Evolutionary conservation across 2,113 vertebrate genomes (phyloP), one percentile per base, ranked within the genome.

Genomic region (Thalassoma bifasciatum): DNA sequence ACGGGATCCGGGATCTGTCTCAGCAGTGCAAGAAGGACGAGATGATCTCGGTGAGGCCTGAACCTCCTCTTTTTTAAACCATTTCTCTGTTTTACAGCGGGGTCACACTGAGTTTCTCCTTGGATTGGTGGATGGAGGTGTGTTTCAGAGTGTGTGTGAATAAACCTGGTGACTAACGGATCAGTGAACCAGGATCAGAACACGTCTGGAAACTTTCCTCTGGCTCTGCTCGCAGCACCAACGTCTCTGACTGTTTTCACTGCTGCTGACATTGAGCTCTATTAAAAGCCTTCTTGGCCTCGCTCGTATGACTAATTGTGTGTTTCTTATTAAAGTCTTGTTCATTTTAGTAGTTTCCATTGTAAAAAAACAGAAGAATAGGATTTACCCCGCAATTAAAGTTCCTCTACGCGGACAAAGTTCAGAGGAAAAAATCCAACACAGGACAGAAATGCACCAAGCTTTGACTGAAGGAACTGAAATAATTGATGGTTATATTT

Each of bases 1-100:
- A 95, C 53, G 98, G 98, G 66, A 96, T 99, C 80, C 94, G 96
- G 86, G 98, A 99, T 85, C 93, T 99, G 61, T 97, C 97, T 24
- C 96, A 97, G 9, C 96, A 98, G 90, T 98, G 97, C 84, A 96
- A 94, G 88, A 96, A 96, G 66, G 98, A 99, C 83, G 89, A 90
- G 3, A 92, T 96, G 81, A 95, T 99, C 82, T 97, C 98, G 87
- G 98, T 99, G 92, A 93, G 93, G 93, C 23, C 17, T 52, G 10
- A 16, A 21, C 53, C 26, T 1, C 37, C n/a, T n/a, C n/a, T n/a
- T n/a, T n/a, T n/a, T n/a, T n/a, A n/a, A n/a, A n/a, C n/a, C 30
- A 12, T n/a, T 46, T 46, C 5, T 63, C 23, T 47, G 36, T 62
- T 21, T 8, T 60, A 30, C 9, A 14, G 21, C 19, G 16, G 14